Conservation (phyloP, 2,888 invertebrate genomes). For the Pollenia amentaria region DNA sequence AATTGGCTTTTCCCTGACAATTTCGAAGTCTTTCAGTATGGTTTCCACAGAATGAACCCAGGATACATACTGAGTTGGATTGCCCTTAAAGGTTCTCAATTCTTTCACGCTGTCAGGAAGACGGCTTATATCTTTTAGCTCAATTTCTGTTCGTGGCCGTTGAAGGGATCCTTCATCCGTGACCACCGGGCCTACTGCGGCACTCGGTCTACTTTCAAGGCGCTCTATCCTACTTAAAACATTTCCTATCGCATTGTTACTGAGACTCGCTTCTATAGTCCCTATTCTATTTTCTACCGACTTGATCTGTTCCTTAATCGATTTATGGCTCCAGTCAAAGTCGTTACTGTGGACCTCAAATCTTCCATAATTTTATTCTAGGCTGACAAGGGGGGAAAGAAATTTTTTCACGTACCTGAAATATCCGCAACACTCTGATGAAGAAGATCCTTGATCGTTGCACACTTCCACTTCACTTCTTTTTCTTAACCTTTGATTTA, state of each 20-base stretch:
- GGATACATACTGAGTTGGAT: conserved; percentile 8
- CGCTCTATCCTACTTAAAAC: neutral
- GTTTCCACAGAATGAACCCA: conserved; percentile 21
- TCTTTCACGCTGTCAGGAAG: conserved; percentile 2
- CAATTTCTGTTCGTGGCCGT: neutral
- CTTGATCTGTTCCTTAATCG: conserved; percentile 6
- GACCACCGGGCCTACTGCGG: neutral
- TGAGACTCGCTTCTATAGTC: neutral
- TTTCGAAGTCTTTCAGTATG: conserved; percentile 52
- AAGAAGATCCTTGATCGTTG: too few species aligned
- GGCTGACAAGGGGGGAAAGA: neutral
- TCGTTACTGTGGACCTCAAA: too few species aligned
- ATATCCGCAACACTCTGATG: neutral
- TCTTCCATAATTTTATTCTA: conserved; percentile 11
- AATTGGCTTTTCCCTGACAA: conserved; percentile 55
- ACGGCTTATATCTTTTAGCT: neutral
- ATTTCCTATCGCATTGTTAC: neutral
- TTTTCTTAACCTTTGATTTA: too few species aligned
- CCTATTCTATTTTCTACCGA: neutral
- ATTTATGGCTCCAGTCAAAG: neutral
- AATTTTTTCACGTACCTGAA: conserved; percentile 19
- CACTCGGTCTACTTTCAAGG: neutral
- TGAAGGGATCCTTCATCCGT: neutral
- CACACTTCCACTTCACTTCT: too few species aligned
- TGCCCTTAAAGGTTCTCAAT: conserved; percentile 17